These are phyloP conservation scores for Hartigia nigra DNA, from an alignment of 2,888 invertebrate species.

Conservation along the genomic window DNA sequence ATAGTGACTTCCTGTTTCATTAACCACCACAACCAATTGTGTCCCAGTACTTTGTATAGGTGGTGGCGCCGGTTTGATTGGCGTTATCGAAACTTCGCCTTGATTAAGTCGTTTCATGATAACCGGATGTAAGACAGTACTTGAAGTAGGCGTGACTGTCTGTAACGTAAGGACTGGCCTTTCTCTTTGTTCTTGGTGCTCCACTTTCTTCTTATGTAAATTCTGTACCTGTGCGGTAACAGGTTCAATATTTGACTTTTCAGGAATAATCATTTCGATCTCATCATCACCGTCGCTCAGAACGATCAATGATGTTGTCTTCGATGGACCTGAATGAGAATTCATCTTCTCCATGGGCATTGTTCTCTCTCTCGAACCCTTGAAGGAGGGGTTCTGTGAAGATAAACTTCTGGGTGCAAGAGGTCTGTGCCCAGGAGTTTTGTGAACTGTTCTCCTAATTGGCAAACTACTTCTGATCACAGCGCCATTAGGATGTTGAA, in stretches of 20 bases:
- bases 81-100: conserved; percentile 61
- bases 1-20: conserved; percentile 63
- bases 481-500: conserved; percentile 39
- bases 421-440: not conserved
- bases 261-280: conserved; percentile 60
- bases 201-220: not conserved
- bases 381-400: conserved; percentile 2
- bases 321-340: conserved; percentile 22
- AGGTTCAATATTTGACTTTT: conserved; percentile 28
- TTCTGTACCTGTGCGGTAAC: conserved; percentile 9
- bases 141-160: conserved; percentile 30
- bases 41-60: conserved; percentile 36
- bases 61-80: conserved; percentile 46
- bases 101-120: conserved; percentile 60
- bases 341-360: not conserved
- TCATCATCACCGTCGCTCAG: conserved; percentile 63
- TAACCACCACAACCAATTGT: conserved; percentile 60
- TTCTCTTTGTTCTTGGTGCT: conserved; percentile 15
- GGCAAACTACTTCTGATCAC: conserved; percentile 37
- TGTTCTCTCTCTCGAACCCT: not conserved
- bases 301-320: conserved; percentile 57
- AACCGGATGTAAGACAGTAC: conserved; percentile 48
- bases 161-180: conserved; percentile 42
- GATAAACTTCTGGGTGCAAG: conserved; percentile 9
- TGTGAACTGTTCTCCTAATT: conserved; percentile 18